phyloP scores from a whole-genome alignment of 2,797 vertebrate genomes.

The Protosalanx chinensis region DNA sequence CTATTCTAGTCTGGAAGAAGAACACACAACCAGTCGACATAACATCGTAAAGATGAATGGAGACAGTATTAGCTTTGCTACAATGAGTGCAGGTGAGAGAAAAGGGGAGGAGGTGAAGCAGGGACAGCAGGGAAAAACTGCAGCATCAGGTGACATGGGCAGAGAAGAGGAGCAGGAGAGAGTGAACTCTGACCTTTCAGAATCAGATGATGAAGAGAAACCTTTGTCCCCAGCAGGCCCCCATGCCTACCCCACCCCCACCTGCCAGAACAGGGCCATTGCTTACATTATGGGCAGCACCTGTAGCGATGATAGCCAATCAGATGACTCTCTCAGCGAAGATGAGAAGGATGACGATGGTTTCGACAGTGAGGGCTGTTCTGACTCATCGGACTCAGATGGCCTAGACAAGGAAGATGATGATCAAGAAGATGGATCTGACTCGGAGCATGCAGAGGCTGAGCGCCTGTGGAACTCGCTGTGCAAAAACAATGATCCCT shows the following conservation, averaged over 20 bases:
- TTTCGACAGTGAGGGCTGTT: constrained; percentile 84
- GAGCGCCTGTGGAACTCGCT: constrained; percentile 81
- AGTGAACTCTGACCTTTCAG: constrained; percentile 11
- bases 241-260: constrained; percentile 39
- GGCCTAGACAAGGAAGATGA: constrained; percentile 47
- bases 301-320: constrained; percentile 75
- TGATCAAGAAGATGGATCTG: constrained; percentile 43
- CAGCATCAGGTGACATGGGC: neutral
- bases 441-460: constrained; percentile 49
- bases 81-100: neutral
- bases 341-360: constrained; percentile 77
- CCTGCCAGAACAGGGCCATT: constrained; percentile 86
- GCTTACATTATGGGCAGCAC: constrained; percentile 89
- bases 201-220: constrained; percentile 20
- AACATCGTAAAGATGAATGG: constrained; percentile 27
- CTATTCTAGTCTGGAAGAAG: constrained; percentile 90
- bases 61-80: too few relatives aligned
- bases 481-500: constrained; percentile 79
- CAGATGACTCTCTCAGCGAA: constrained; percentile 56
- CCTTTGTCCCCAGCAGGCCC: too few relatives aligned
- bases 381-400: constrained; percentile 56
- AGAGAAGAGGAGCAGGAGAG: constrained; percentile 4
- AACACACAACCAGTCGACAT: constrained; percentile 59
- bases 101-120: constrained; percentile 22
- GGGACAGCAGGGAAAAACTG: constrained; percentile 7